phyloP scores from a whole-genome alignment of 2,113 vertebrate genomes.

The Corythoichthys haematopterus region DNA sequence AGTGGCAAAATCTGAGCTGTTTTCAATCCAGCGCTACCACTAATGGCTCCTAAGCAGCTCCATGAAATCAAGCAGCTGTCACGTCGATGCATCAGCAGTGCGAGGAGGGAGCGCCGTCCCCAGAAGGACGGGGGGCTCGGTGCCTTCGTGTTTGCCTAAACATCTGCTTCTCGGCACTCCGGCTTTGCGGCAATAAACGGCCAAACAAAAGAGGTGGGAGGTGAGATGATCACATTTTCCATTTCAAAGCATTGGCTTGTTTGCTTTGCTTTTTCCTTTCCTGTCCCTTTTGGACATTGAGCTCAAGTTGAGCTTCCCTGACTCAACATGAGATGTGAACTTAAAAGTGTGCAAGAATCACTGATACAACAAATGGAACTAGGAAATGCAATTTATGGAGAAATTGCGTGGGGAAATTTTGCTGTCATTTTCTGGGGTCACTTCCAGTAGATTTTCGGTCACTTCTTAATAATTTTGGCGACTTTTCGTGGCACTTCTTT shows the following conservation, averaged over 20 bases:
- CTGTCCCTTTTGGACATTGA: slow-evolving; percentile 41
- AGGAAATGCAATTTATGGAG: too few species aligned
- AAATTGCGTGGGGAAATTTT: too few species aligned
- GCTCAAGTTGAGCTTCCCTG: slow-evolving; percentile 35
- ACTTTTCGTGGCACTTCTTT: too few species aligned
- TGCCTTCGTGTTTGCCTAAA: slow-evolving; percentile 92
- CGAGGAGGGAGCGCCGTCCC: slow-evolving; percentile 86
- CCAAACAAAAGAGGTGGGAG: slow-evolving; percentile 90
- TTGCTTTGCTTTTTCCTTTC: slow-evolving; percentile 43
- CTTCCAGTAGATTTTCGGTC: too few species aligned
- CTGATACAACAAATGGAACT: too few species aligned
- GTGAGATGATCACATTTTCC: slow-evolving; percentile 74
- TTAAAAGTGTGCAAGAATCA: background rate
- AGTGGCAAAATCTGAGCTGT: slow-evolving; percentile 79
- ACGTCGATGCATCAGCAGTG: slow-evolving; percentile 90
- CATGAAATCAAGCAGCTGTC: slow-evolving; percentile 99
- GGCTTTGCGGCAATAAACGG: slow-evolving; percentile 83
- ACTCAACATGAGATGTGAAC: background rate
- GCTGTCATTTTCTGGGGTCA: too few species aligned
- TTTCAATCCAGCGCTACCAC: slow-evolving; percentile 94
- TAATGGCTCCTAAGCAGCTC: slow-evolving; percentile 98
- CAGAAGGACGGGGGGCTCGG: slow-evolving; percentile 88
- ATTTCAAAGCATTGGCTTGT: slow-evolving; percentile 67
- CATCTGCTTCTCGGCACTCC: slow-evolving; percentile 93
- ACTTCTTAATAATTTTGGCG: too few species aligned